These are phyloP conservation scores for Hexactinellida sp. DNA, from an alignment of 37 sponge, comb jelly and placozoan genomes.

Conservation along the genomic window DNA sequence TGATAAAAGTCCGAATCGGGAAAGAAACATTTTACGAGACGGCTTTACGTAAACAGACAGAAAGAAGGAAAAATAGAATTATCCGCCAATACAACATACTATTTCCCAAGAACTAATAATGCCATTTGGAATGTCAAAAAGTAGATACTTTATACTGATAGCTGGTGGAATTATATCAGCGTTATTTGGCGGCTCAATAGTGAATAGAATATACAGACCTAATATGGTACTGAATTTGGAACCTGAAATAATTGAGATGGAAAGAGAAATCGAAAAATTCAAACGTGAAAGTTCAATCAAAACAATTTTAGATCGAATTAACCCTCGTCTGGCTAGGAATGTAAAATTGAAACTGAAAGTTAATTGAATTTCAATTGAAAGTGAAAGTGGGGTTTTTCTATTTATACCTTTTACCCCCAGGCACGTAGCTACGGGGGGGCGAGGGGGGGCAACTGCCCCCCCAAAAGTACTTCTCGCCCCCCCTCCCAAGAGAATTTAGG, in stretches of 20 bases:
- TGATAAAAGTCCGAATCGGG: not conserved
- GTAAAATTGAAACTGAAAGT: no score
- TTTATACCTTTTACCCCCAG: no score
- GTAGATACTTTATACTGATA: not conserved
- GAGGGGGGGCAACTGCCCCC: no score
- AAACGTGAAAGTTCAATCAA: no score
- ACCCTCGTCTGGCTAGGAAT: no score
- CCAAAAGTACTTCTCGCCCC: no score
- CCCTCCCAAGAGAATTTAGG: no score
- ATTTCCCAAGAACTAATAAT: not conserved
- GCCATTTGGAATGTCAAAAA: not conserved
- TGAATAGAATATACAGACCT: not conserved
- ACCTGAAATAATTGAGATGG: not conserved
- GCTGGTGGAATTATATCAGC: not conserved
- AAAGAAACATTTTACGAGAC: constrained; percentile 12
- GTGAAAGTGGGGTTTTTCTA: no score
- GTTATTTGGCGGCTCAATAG: not conserved
- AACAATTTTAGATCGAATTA: no score
- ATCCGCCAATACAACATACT: not conserved
- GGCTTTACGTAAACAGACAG: not conserved
- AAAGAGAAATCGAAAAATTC: not conserved
- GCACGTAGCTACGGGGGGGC: no score
- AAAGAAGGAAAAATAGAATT: not conserved
- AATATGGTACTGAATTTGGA: not conserved
- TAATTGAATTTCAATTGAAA: no score